Percentiles rank a stretch among this genome's conserved stretches.
Evolutionary conservation across 1,140 invertebrate genomes (phyloP).

Genomic region (Dermatophagoides farinae): DNA sequence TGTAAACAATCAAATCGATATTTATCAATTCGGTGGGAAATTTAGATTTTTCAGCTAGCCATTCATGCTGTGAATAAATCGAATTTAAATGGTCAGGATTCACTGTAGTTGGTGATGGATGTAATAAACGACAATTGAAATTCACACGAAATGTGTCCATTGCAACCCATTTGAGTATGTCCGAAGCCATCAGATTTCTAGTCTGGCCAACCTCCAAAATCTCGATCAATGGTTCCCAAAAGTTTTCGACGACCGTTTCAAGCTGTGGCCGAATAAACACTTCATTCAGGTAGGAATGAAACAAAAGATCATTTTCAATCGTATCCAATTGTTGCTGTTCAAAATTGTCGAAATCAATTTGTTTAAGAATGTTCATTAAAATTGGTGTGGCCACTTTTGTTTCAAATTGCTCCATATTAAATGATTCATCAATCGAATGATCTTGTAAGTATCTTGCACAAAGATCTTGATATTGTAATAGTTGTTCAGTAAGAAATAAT

Average conservation of each 20-base stretch:
- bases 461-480: not conserved
- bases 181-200: not conserved
- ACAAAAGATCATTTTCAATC: not conserved
- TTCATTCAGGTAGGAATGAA: not conserved
- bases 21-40: constrained; percentile 1
- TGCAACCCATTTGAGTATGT: constrained; percentile 12
- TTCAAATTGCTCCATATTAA: not conserved
- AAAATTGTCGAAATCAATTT: not conserved
- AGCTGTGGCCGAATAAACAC: constrained; percentile 1
- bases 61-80: not conserved
- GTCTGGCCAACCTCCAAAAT: constrained; percentile 1
- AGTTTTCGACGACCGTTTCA: constrained; percentile 10
- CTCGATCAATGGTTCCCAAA: not conserved
- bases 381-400: not conserved
- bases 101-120: not conserved
- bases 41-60: constrained; percentile 5
- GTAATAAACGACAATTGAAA: not conserved
- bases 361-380: not conserved
- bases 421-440: not conserved
- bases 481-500: not conserved
- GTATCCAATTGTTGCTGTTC: not conserved
- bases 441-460: not conserved
- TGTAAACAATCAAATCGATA: constrained; percentile 24
- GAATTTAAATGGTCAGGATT: not conserved
- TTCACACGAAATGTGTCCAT: constrained; percentile 3